Evolutionary conservation across 2,888 invertebrate species (phyloP).

Genomic region (Lycia hirtaria): DNA sequence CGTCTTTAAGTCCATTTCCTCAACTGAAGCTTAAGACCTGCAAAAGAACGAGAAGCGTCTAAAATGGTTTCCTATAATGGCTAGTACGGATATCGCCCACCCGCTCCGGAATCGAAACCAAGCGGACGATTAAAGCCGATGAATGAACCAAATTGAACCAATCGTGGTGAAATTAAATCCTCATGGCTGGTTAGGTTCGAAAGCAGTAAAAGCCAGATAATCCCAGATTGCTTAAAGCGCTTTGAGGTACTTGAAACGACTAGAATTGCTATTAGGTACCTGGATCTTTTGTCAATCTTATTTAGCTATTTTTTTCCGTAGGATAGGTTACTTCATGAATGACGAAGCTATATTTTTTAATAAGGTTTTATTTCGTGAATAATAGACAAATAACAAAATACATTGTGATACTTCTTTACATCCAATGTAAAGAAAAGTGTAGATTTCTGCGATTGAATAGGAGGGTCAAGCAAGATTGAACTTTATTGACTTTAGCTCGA

Average conservation of each 20-base stretch:
- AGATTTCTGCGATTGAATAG: slow-evolving; percentile 30
- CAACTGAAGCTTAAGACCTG: not conserved
- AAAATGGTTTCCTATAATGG: slow-evolving; percentile 7
- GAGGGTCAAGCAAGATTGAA: slow-evolving; percentile 26
- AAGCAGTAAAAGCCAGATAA: slow-evolving; percentile 23
- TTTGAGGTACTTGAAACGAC: slow-evolving; percentile 5
- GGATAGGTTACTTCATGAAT: not conserved
- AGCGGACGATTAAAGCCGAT: slow-evolving; percentile 19
- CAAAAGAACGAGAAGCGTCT: slow-evolving; percentile 5
- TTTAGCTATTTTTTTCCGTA: not conserved
- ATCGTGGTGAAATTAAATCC: slow-evolving; percentile 38
- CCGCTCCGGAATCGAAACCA: too few relatives aligned
- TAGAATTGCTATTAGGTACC: slow-evolving; percentile 1
- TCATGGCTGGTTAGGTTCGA: slow-evolving; percentile 36
- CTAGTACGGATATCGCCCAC: slow-evolving; percentile 41
- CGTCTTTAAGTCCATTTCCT: not conserved
- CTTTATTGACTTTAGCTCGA: slow-evolving; percentile 35
- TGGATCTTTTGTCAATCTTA: not conserved
- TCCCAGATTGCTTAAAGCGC: slow-evolving; percentile 12
- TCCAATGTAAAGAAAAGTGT: not conserved
- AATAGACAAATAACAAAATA: too few relatives aligned
- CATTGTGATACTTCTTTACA: too few relatives aligned
- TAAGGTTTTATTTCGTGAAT: too few relatives aligned
- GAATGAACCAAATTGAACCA: slow-evolving; percentile 25
- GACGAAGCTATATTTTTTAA: too few relatives aligned